Conservation (phyloP, 1,140 invertebrate genomes). For the Atopsyche davidsoni region DNA sequence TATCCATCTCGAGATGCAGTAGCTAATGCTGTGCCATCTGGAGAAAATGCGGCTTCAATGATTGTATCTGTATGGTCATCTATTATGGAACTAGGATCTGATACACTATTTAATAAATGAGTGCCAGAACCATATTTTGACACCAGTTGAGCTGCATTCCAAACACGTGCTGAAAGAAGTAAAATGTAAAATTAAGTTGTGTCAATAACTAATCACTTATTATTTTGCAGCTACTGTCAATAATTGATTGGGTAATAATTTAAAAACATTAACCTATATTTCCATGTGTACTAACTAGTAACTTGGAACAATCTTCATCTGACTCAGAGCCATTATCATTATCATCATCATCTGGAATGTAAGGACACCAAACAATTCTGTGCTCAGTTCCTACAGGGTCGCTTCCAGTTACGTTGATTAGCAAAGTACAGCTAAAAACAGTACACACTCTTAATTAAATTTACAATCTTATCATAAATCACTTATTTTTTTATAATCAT, state of each 20-base stretch:
- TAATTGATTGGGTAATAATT: too few species aligned
- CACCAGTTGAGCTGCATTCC: conserved; percentile 53
- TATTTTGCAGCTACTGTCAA: not conserved
- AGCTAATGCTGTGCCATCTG: conserved; percentile 87
- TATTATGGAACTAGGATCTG: conserved; percentile 59
- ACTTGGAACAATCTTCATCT: conserved; percentile 67
- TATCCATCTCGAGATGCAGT: conserved; percentile 81
- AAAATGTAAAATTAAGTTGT: not conserved
- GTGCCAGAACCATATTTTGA: conserved; percentile 46
- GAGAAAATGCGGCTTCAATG: conserved; percentile 82
- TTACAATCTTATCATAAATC: not conserved
- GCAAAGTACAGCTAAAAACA: conserved; percentile 4
- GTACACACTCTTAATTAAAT: not conserved
- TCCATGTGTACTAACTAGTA: conserved; percentile 75
- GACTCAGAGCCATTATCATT: conserved; percentile 48
- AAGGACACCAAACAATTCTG: conserved; percentile 85
- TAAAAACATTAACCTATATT: conserved; percentile 54
- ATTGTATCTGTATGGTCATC: conserved; percentile 64
- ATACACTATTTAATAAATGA: conserved; percentile 44
- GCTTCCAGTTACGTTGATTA: conserved; percentile 8
- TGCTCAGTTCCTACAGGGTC: conserved; percentile 36
- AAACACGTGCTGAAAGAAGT: conserved; percentile 53
- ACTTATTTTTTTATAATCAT: too few species aligned
- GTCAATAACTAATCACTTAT: not conserved
- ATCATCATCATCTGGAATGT: conserved; percentile 68